Percentiles rank a stretch among this genome's conserved stretches.
phyloP scores from a whole-genome alignment of 2,888 invertebrate genomes.

The Acleris literana region DNA sequence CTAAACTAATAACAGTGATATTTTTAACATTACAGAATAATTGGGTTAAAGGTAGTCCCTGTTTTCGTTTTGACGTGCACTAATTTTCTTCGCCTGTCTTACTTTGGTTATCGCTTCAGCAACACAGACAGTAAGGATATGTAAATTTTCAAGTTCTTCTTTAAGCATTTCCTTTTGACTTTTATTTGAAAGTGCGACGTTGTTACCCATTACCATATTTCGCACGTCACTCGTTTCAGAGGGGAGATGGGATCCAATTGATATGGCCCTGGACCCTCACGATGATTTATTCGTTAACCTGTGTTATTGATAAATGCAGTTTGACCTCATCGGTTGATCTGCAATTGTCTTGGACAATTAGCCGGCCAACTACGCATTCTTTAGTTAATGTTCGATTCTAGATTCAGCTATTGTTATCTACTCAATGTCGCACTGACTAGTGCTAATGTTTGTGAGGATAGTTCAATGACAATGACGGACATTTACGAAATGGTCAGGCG shows the following conservation, averaged over 20 bases:
- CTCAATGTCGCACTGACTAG: background rate
- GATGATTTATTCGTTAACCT: slow-evolving; percentile 80
- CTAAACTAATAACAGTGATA: too few species aligned
- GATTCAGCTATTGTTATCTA: background rate
- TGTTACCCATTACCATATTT: slow-evolving; percentile 45
- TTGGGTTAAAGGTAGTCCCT: too few species aligned
- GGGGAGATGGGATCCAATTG: slow-evolving; percentile 60
- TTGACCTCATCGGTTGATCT: slow-evolving; percentile 68
- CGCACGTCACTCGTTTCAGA: slow-evolving; percentile 48
- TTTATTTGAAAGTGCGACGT: slow-evolving; percentile 41
- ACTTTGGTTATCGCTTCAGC: too few species aligned
- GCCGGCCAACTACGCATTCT: slow-evolving; percentile 12
- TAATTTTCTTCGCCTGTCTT: too few species aligned
- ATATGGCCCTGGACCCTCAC: slow-evolving; percentile 72
- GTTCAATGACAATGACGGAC: too few species aligned
- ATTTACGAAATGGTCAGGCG: too few species aligned
- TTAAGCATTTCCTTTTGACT: background rate
- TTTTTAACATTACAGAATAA: too few species aligned
- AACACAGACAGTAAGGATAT: too few species aligned
- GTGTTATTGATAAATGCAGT: slow-evolving; percentile 62
- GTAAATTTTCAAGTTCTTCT: background rate
- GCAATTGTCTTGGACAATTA: slow-evolving; percentile 45
- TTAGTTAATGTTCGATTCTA: slow-evolving; percentile 18
- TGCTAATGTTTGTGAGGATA: too few species aligned
- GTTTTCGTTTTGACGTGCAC: too few species aligned